Evolutionary conservation across 2,797 vertebrate species (phyloP).

Genomic region (Fistularia tabacaria): DNA sequence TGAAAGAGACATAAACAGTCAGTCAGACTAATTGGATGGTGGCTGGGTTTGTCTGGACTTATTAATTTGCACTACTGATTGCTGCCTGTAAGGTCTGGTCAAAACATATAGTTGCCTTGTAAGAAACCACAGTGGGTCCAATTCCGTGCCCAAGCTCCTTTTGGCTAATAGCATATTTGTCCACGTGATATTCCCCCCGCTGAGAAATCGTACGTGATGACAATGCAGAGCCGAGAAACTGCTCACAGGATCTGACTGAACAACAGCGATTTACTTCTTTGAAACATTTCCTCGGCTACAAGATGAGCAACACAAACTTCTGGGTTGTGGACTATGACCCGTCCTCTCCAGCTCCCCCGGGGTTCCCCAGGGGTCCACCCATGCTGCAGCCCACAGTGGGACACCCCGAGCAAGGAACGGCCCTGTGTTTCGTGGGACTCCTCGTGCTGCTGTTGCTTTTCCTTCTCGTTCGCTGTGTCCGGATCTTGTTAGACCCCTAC

Average conservation of each 20-base stretch:
- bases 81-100: constrained; percentile 16
- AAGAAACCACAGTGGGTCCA: constrained; percentile 13
- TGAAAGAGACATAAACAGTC: too few species aligned
- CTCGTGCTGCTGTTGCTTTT: constrained; percentile 86
- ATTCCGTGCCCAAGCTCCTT: neutral
- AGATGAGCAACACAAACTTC: constrained; percentile 68
- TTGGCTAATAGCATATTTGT: constrained; percentile 10
- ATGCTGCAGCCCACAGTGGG: constrained; percentile 45
- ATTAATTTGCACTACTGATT: constrained; percentile 37
- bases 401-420: constrained; percentile 85
- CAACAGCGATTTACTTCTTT: neutral
- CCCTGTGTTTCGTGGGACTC: constrained; percentile 89
- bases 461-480: constrained; percentile 88
- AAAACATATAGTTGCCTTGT: constrained; percentile 15
- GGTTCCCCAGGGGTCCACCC: constrained; percentile 59
- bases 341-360: constrained; percentile 47
- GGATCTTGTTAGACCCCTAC: constrained; percentile 92
- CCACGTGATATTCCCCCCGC: constrained; percentile 5
- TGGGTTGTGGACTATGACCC: constrained; percentile 70
- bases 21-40: constrained; percentile 32
- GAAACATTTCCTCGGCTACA: constrained; percentile 6
- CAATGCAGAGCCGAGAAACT: constrained; percentile 1
- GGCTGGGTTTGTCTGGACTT: constrained; percentile 35
- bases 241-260: constrained; percentile 15
- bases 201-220: constrained; percentile 1